phyloP scores from a whole-genome alignment of 2,113 vertebrate genomes.

The Xerus inauris region DNA sequence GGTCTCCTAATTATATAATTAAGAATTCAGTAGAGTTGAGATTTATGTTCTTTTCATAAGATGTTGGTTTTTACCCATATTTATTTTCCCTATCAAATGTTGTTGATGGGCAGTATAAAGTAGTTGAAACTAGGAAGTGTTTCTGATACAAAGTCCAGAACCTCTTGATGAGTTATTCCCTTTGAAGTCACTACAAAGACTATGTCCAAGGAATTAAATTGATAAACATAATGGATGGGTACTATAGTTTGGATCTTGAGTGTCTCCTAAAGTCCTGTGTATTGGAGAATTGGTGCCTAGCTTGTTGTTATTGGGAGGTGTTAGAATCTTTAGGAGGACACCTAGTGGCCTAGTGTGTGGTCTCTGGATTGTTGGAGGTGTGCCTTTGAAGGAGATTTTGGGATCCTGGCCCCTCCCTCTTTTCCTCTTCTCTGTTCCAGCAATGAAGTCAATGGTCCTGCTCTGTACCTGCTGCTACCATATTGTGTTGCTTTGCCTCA shows the following conservation, averaged over 20 bases:
- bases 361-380: rapidly evolving
- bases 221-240: background rate
- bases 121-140: background rate
- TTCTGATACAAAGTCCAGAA: background rate
- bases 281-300: background rate
- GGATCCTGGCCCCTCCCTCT: background rate
- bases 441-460: background rate
- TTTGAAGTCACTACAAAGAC: background rate
- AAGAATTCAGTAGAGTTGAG: background rate
- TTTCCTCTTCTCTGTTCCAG: background rate
- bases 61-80: background rate
- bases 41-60: slow-evolving; percentile 21
- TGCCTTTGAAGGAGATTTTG: background rate
- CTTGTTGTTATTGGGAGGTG: background rate
- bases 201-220: background rate
- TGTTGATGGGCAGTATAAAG: background rate
- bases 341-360: background rate
- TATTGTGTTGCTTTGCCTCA: background rate
- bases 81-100: background rate
- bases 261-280: background rate
- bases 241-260: background rate
- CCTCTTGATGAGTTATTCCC: background rate
- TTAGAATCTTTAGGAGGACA: background rate
- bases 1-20: background rate
- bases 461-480: background rate